phyloP scores from a whole-genome alignment of 1,140 invertebrate species.

The Orius laevigatus region DNA sequence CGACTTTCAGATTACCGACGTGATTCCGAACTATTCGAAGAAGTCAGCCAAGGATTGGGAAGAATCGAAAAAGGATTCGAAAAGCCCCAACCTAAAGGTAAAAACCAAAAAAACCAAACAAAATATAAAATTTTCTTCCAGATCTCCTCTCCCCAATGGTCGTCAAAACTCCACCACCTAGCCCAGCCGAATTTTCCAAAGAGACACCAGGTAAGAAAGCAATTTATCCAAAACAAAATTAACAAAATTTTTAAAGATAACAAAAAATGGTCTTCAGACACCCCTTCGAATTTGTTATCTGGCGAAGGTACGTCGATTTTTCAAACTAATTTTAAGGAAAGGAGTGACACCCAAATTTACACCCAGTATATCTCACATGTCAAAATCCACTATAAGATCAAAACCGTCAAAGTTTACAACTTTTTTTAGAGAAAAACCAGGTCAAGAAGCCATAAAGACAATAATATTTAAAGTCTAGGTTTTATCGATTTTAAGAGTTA shows the following conservation, averaged over 20 bases:
- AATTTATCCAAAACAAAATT: background rate
- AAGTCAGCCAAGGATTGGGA: constrained; percentile 27
- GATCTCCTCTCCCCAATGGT: constrained; percentile 31
- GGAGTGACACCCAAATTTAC: constrained; percentile 1
- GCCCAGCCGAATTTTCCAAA: constrained; percentile 32
- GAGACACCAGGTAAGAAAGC: constrained; percentile 19
- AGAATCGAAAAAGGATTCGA: constrained; percentile 24
- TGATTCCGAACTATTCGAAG: constrained; percentile 28
- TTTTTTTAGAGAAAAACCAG: no score
- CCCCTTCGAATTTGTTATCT: constrained; percentile 5
- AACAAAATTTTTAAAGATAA: constrained; percentile 11
- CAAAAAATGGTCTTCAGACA: constrained; percentile 12
- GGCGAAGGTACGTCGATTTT: constrained; percentile 4
- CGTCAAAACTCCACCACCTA: constrained; percentile 34
- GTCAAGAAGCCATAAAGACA: no score
- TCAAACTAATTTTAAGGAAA: background rate
- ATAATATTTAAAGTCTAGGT: no score
- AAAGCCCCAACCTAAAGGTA: constrained; percentile 18
- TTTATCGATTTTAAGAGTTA: no score
- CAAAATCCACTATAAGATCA: background rate
- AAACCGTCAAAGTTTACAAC: no score
- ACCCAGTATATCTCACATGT: constrained; percentile 4
- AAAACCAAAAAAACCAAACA: background rate
- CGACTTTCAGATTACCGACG: constrained; percentile 18
- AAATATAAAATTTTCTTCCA: constrained; percentile 20